Base-by-base conservation (phyloP, 2,113 vertebrate species). In the Hippocampus barbouri region DNA sequence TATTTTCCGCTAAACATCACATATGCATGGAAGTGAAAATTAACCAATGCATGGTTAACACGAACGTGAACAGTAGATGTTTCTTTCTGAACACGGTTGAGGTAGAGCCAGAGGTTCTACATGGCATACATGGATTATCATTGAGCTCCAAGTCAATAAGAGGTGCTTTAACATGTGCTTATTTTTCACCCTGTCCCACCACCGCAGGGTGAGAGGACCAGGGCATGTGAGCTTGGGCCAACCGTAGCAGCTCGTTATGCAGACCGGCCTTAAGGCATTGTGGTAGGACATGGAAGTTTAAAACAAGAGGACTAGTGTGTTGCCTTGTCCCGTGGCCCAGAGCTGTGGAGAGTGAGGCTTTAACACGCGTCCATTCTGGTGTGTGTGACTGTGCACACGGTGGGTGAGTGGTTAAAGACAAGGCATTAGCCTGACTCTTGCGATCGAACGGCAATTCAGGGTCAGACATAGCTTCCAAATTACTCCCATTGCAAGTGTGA, bases 231-330 rank as follows among this genome's bases (percentile, higher is more conserved):
- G 90, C 75, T 81, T 2, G 80, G 82, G 86, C 87, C 90, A 91
- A 90, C 85, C 85, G 86, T 86, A 86, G 88, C 86, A 88, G 85
- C 86, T 84, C 83, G 81, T 89, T 89, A 85, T 86, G 86, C 82
- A 84, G 75, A 76, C 63, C 75, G 79, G 86, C 89, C 87, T 78
- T 63, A 64, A 87, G 87, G 85, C 86, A 86, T 86, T 86, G 84
- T 83, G 77, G 79, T 86, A 85, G 85, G 84, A 87, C 86, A 88
- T 83, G 83, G 86, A 81, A 83, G 86, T 88, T 85, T 85, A 76
- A 87, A 85, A 91, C 90, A 91, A 89, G 86, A 87, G 78, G 86
- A 75, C 84, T 87, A 88, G 89, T 91, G 89, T 90, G 85, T 84
- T 82, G 75, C 76, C 83, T 80, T 77, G 81, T 87, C 86, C 86